These are phyloP conservation scores for Lochmaea capreae DNA, from an alignment of 2,888 invertebrate genomes.

Conservation along the genomic window DNA sequence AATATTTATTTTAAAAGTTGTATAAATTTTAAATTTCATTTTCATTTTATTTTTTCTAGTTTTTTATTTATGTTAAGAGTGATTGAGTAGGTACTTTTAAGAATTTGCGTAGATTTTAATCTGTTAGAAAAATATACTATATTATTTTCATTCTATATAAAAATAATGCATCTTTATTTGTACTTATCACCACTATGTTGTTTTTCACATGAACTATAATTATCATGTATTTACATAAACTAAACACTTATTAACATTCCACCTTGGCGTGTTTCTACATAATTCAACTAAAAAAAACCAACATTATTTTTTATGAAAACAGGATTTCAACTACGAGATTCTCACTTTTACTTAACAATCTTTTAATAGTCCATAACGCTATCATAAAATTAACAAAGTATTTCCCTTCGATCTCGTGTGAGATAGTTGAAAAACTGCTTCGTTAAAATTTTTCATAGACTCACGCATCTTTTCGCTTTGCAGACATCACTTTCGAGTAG, in stretches of 20 bases:
- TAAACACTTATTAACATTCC: slow-evolving; percentile 4
- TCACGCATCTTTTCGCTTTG: neutral
- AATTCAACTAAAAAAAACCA: neutral
- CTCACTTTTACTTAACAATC: slow-evolving; percentile 22
- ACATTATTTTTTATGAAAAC: slow-evolving; percentile 2
- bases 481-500: too few relatives aligned
- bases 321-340: slow-evolving; percentile 28
- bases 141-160: too few relatives aligned
- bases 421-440: slow-evolving; percentile 12
- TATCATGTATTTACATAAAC: slow-evolving; percentile 6
- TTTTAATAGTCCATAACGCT: slow-evolving; percentile 9
- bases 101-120: too few relatives aligned
- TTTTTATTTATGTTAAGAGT: too few relatives aligned
- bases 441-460: too few relatives aligned
- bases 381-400: slow-evolving; percentile 37
- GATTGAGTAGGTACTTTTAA: too few relatives aligned
- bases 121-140: too few relatives aligned
- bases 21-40: too few relatives aligned
- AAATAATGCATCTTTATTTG: neutral
- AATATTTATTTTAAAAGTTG: too few relatives aligned
- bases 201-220: neutral
- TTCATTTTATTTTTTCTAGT: too few relatives aligned
- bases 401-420: slow-evolving; percentile 40
- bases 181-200: neutral
- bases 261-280: neutral